phyloP scores from a whole-genome alignment of 2,888 invertebrate species.

The Eilema depressum region DNA sequence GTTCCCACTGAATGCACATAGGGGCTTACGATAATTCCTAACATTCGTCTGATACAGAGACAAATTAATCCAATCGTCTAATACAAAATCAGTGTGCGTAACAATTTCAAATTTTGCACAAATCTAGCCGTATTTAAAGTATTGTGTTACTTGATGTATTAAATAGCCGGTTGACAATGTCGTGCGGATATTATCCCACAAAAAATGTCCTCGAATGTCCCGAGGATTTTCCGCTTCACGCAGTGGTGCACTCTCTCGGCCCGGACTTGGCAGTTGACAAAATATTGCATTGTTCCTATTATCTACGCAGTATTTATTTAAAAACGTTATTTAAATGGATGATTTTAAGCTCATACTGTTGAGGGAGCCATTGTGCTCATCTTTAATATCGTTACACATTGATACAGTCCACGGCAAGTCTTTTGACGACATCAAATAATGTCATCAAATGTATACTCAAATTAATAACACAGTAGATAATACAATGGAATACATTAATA shows the following conservation, averaged over 20 bases:
- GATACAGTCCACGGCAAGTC: constrained; percentile 55
- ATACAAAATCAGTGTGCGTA: constrained; percentile 80
- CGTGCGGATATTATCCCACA: constrained; percentile 86
- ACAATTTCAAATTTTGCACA: constrained; percentile 86
- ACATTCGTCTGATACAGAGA: constrained; percentile 48
- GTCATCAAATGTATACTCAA: constrained; percentile 19
- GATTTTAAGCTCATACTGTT: constrained; percentile 84
- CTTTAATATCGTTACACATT: constrained; percentile 76
- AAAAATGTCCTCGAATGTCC: constrained; percentile 86
- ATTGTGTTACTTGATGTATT: constrained; percentile 86
- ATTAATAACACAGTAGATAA: constrained; percentile 13
- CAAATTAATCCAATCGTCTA: constrained; percentile 80
- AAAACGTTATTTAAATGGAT: constrained; percentile 87
- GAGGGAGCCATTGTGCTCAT: constrained; percentile 78
- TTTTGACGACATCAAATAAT: constrained; percentile 53
- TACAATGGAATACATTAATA: no score
- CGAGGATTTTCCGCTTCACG: constrained; percentile 87
- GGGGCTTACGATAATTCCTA: constrained; percentile 34
- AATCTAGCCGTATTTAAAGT: constrained; percentile 86
- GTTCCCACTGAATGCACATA: constrained; percentile 26
- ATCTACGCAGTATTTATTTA: constrained; percentile 86
- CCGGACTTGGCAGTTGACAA: constrained; percentile 86
- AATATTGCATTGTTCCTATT: constrained; percentile 87
- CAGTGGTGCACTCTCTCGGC: constrained; percentile 82
- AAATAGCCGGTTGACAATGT: constrained; percentile 86